Conservation (phyloP, 2,888 invertebrate genomes). For the Trichacis sp. region DNA sequence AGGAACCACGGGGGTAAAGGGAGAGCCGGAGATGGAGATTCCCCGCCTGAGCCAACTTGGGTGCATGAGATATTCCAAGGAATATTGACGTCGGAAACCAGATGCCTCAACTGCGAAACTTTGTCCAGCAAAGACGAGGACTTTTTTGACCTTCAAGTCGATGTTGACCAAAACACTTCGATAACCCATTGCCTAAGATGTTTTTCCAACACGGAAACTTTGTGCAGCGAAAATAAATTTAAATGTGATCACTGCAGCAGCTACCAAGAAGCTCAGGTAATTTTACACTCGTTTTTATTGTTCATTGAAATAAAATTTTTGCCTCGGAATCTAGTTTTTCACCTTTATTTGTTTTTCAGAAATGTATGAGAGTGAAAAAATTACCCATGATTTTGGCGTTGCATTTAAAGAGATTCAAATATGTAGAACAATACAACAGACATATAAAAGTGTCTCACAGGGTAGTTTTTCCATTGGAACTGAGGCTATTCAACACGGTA, state of each 20-base stretch:
- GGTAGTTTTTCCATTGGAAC: slow-evolving; percentile 97
- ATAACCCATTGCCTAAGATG: slow-evolving; percentile 98
- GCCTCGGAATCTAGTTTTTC: no score
- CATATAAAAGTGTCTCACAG: slow-evolving; percentile 99
- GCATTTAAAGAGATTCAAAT: slow-evolving; percentile 97
- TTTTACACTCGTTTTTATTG: not conserved
- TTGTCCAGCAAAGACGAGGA: slow-evolving; percentile 99
- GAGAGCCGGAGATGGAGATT: slow-evolving; percentile 72
- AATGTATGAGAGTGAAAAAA: slow-evolving; percentile 98
- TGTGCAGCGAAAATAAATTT: slow-evolving; percentile 99
- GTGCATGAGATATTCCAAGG: slow-evolving; percentile 99
- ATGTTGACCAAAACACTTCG: slow-evolving; percentile 99
- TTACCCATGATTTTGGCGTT: slow-evolving; percentile 96
- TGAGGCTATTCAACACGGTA: slow-evolving; percentile 97
- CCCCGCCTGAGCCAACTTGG: slow-evolving; percentile 92
- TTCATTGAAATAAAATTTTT: no score
- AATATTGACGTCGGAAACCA: slow-evolving; percentile 97
- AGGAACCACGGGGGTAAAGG: slow-evolving; percentile 75
- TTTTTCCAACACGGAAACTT: slow-evolving; percentile 98
- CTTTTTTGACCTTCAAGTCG: slow-evolving; percentile 98
- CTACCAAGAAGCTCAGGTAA: slow-evolving; percentile 96
- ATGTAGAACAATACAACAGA: slow-evolving; percentile 98
- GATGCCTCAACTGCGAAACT: slow-evolving; percentile 99
- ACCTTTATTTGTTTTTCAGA: slow-evolving; percentile 70
- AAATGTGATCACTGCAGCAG: slow-evolving; percentile 99